A percentile compares a stretch with the other conserved stretches of the same genome.
These are phyloP conservation scores for Pogona vitticeps DNA, from an alignment of 2,113 vertebrate genomes.

Conservation along the genomic window DNA sequence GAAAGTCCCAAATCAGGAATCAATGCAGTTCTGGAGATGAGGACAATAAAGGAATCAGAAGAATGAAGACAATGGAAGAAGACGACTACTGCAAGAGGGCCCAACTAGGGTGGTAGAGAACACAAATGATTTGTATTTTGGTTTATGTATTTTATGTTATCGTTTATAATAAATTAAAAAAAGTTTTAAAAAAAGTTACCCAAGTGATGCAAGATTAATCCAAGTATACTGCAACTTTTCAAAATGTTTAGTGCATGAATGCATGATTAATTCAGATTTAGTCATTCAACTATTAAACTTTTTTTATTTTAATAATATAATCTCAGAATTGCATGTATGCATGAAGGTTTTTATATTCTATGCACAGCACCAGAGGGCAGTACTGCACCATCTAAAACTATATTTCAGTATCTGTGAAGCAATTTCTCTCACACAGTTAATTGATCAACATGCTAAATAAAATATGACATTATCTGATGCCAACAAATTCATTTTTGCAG, in stretches of 20 bases:
- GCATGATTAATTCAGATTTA: neutral
- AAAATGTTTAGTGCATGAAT: neutral
- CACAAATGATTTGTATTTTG: too few species aligned
- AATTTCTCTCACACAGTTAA: neutral
- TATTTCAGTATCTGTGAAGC: accelerated
- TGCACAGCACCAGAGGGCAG: constrained; percentile 71
- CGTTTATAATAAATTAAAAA: too few species aligned
- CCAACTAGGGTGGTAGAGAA: too few species aligned
- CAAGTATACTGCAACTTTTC: neutral
- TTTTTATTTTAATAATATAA: neutral
- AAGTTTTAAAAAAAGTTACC: too few species aligned
- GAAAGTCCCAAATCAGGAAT: too few species aligned
- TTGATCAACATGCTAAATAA: neutral
- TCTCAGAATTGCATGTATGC: neutral
- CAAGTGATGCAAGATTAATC: neutral
- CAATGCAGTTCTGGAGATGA: too few species aligned
- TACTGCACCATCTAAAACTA: constrained; percentile 35
- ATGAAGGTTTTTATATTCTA: neutral
- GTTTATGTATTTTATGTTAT: too few species aligned
- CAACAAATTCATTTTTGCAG: neutral
- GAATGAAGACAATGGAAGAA: too few species aligned
- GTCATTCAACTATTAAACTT: neutral
- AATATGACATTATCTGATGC: accelerated
- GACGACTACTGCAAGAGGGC: too few species aligned
- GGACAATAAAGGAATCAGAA: too few species aligned